Base-by-base conservation (phyloP, 2,797 vertebrate genomes). In the Anisognathus igniventris region DNA sequence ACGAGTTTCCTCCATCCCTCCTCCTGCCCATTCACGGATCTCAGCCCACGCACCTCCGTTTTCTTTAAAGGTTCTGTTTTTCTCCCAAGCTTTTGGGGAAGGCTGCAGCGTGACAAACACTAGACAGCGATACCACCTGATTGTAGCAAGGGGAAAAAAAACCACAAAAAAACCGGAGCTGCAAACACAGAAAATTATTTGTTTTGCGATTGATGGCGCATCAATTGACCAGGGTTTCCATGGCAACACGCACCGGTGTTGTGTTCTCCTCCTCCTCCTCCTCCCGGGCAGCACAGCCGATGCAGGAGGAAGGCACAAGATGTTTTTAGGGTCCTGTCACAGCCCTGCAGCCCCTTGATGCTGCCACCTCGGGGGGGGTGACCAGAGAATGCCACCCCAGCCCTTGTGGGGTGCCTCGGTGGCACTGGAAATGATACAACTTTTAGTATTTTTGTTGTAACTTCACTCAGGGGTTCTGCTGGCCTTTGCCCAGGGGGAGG, bases 201-300 rank as follows among this genome's bases (percentile, higher is more conserved):
- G 94, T 91, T 89, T 81, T 88, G 94, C 66, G 25, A 95, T 44
- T 77, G 92, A 95, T 95, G 95, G 95, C 42, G 70, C 72, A 94
- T 88, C 93, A 92, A 95, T 70, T 95, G 93, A 94, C 54, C 44
- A 15, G 28, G 1, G 75, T 94, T 94, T 51, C 95, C 95, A 97
- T 81, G 92, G 86, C 93, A 95, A 97, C 93, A 73, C 64, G 35
- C 93, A 60, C 50, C 13, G 21, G 45, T 92, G 86, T 76, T 76
- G 89, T 72, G 50, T 47, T 76, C 58, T 58, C 44, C 47, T 76
- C 47, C n/a, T 91, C 51, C 88, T 92, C 91, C 88, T 94, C 93
- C n/a, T 71, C 76, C 42, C 13, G 10, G 3, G 75, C 78, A 84
- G 93, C 84, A 54, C 80, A 87, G 95, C 50, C 92, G 48, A 84